Percentiles rank a stretch among this genome's conserved stretches.
Evolutionary conservation across 1,140 invertebrate species (phyloP).

Genomic region (Heliconius melpomene): DNA sequence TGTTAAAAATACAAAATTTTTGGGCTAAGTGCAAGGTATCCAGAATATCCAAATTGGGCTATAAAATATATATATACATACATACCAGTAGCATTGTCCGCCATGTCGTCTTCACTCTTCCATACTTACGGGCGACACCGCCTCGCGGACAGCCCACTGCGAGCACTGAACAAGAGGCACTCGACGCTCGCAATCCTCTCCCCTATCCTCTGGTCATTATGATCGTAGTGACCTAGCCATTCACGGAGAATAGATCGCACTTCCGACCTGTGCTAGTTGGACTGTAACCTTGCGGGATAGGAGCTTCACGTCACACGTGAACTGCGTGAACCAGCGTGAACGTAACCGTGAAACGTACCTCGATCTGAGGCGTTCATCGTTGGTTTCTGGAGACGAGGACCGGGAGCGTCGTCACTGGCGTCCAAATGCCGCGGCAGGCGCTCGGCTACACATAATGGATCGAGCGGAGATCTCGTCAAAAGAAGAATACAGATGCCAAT

Average conservation of each 20-base stretch:
- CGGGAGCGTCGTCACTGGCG: slow-evolving; percentile 70
- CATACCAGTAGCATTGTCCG: slow-evolving; percentile 39
- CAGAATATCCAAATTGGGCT: background rate
- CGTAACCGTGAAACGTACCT: slow-evolving; percentile 57
- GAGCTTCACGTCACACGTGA: slow-evolving; percentile 40
- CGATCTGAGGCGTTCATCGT: slow-evolving; percentile 73
- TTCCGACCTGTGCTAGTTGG: slow-evolving; percentile 57
- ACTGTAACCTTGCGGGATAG: slow-evolving; percentile 54
- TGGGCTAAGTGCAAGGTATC: background rate
- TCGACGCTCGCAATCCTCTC: slow-evolving; percentile 47
- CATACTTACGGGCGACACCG: slow-evolving; percentile 56
- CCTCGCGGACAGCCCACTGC: slow-evolving; percentile 42
- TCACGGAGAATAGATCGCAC: slow-evolving; percentile 62
- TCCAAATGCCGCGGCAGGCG: slow-evolving; percentile 73
- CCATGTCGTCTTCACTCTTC: slow-evolving; percentile 47
- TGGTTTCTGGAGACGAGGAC: slow-evolving; percentile 47
- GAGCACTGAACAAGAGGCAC: slow-evolving; percentile 55
- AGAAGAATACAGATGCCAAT: slow-evolving; percentile 78
- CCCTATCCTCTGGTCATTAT: slow-evolving; percentile 50
- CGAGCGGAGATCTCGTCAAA: slow-evolving; percentile 73
- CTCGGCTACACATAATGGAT: slow-evolving; percentile 74
- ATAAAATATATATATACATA: slow-evolving; percentile 21
- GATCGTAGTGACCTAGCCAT: slow-evolving; percentile 56
- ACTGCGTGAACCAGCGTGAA: slow-evolving; percentile 17
- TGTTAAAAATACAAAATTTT: background rate